Evolutionary conservation across 1,140 invertebrate species (phyloP).

Genomic region (Eulimnadia texana): DNA sequence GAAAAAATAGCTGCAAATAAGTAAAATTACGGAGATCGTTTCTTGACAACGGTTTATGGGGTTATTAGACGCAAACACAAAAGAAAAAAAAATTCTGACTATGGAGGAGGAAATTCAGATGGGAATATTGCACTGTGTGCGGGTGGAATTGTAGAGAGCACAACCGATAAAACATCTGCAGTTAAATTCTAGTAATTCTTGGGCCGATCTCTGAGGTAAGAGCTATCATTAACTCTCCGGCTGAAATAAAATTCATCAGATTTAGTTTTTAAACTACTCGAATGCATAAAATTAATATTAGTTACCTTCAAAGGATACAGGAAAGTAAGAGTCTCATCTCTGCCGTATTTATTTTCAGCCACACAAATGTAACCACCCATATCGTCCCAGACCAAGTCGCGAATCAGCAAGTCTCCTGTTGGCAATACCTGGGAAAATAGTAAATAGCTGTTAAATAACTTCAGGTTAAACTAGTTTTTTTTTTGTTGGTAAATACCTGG

Average conservation of each 20-base stretch:
- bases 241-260: not conserved
- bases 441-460: too few species aligned
- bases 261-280: not conserved
- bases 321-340: slow-evolving; percentile 12
- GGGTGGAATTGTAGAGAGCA: too few species aligned
- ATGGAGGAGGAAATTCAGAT: too few species aligned
- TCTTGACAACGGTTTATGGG: too few species aligned
- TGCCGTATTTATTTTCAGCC: slow-evolving; percentile 10
- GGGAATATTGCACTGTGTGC: too few species aligned
- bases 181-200: too few species aligned
- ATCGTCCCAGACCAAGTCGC: slow-evolving; percentile 14
- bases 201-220: too few species aligned
- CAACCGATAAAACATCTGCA: too few species aligned
- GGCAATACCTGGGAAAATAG: not conserved
- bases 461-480: not conserved
- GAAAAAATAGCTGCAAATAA: too few species aligned
- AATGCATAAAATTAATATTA: not conserved
- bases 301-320: slow-evolving; percentile 16
- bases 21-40: too few species aligned
- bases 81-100: too few species aligned
- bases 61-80: too few species aligned
- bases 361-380: slow-evolving; percentile 15
- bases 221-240: not conserved
- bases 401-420: slow-evolving; percentile 14
- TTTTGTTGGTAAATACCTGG: slow-evolving; percentile 1